Conservation (phyloP, 1,140 invertebrate species). For the Yoshiicerus persimilis region DNA sequence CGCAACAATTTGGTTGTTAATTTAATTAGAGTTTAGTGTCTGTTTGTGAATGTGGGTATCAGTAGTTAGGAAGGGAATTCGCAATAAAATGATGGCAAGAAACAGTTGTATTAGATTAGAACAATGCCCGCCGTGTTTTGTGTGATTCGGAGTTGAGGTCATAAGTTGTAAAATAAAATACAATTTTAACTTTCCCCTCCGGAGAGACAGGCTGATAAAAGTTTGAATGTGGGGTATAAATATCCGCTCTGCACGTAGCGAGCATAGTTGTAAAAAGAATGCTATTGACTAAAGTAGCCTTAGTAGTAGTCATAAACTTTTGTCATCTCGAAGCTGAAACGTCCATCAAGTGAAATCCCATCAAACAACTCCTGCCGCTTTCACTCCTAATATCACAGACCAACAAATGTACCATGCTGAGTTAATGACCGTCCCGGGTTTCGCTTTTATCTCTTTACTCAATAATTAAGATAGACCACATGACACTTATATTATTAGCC, state of each 20-base stretch:
- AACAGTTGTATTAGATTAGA: not conserved
- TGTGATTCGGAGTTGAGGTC: not conserved
- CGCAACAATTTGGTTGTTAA: not conserved
- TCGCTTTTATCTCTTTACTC: conserved; percentile 34
- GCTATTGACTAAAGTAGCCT: not conserved
- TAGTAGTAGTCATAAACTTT: conserved; percentile 4
- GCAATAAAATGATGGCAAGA: not conserved
- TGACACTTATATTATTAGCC: conserved; percentile 27
- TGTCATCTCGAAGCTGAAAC: conserved; percentile 1
- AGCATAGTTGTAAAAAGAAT: not conserved
- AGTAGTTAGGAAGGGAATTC: not conserved
- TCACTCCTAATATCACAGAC: conserved; percentile 4
- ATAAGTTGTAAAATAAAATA: not conserved
- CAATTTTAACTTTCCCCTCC: not conserved
- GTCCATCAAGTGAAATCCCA: conserved; percentile 15
- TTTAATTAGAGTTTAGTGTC: not conserved
- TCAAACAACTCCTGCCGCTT: conserved; percentile 2
- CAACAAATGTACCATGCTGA: conserved; percentile 14
- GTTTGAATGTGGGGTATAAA: not conserved
- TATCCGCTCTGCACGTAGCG: not conserved
- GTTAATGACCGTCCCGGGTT: conserved; percentile 30
- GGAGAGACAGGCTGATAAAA: conserved; percentile 5
- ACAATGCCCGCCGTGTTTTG: not conserved
- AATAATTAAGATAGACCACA: conserved; percentile 40
- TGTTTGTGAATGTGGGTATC: not conserved